Evolutionary conservation across 2,113 vertebrate species (phyloP).

Genomic region (Mesembrinibis cayennensis): DNA sequence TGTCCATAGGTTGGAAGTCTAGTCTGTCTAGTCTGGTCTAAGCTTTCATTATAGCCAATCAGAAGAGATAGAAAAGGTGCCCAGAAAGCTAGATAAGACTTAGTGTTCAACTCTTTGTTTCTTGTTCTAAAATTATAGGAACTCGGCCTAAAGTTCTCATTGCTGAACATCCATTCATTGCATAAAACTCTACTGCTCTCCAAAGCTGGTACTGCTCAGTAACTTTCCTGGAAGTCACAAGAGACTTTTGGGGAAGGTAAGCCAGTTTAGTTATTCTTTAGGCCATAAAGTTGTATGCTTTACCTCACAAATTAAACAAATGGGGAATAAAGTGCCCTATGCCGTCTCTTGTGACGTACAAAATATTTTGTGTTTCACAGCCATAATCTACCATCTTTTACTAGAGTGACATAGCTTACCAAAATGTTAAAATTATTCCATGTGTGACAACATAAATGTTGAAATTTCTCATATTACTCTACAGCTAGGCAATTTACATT

Average conservation of each 20-base stretch:
- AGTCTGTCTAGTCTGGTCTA: not conserved
- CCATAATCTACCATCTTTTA: not conserved
- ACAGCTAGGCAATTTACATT: not conserved
- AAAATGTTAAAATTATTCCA: not conserved
- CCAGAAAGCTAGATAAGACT: not conserved
- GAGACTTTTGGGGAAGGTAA: not conserved
- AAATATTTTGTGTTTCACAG: not conserved
- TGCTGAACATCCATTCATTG: not conserved
- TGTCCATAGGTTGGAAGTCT: not conserved
- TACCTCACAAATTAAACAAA: not conserved
- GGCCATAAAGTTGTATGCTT: not conserved
- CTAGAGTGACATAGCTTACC: not conserved
- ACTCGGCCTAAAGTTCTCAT: accelerated
- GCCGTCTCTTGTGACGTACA: not conserved
- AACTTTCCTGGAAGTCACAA: not conserved
- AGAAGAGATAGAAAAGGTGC: not conserved
- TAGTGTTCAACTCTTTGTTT: not conserved
- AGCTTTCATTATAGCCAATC: not conserved
- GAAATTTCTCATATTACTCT: not conserved
- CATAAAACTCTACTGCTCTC: not conserved
- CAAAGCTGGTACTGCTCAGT: not conserved
- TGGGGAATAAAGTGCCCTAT: not conserved
- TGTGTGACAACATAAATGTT: not conserved
- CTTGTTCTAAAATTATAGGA: not conserved
- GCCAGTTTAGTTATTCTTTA: not conserved